A percentile compares a stretch with the other conserved stretches of the same genome.
phyloP scores from a whole-genome alignment of 2,113 vertebrate species.

The Ailurus styani region DNA sequence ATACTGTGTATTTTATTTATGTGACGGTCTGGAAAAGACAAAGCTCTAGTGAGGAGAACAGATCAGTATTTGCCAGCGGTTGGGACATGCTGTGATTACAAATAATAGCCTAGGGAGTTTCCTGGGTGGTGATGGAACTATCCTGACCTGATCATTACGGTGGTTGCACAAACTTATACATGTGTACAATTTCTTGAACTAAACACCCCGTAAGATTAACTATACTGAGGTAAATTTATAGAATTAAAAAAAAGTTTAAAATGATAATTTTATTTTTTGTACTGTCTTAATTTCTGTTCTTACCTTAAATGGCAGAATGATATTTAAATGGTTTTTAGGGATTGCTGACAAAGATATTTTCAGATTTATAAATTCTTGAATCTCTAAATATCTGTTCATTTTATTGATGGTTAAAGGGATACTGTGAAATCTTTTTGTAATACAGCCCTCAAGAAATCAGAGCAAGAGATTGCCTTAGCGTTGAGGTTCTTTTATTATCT shows the following conservation, averaged over 20 bases:
- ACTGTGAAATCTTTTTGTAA: not conserved
- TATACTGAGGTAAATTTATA: not conserved
- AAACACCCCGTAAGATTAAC: not conserved
- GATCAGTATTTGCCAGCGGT: not conserved
- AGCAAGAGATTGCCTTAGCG: not conserved
- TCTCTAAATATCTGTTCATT: not conserved
- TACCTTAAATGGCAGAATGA: not conserved
- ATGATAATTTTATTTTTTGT: not conserved
- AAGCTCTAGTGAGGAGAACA: not conserved
- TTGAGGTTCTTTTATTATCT: not conserved
- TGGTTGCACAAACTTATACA: not conserved
- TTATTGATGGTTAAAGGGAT: not conserved
- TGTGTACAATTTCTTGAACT: not conserved
- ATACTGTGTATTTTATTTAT: not conserved
- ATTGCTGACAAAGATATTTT: not conserved
- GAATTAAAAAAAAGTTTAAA: not conserved
- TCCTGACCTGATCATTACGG: not conserved
- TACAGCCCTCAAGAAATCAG: not conserved
- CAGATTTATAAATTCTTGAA: not conserved
- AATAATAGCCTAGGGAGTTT: not conserved
- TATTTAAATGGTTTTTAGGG: not conserved
- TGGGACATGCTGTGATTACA: not conserved
- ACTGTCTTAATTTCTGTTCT: not conserved
- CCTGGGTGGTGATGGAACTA: not conserved
- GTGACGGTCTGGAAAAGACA: constrained; percentile 27